Evolutionary conservation across 2,113 vertebrate genomes (phyloP).

Genomic region (Sprattus sprattus): DNA sequence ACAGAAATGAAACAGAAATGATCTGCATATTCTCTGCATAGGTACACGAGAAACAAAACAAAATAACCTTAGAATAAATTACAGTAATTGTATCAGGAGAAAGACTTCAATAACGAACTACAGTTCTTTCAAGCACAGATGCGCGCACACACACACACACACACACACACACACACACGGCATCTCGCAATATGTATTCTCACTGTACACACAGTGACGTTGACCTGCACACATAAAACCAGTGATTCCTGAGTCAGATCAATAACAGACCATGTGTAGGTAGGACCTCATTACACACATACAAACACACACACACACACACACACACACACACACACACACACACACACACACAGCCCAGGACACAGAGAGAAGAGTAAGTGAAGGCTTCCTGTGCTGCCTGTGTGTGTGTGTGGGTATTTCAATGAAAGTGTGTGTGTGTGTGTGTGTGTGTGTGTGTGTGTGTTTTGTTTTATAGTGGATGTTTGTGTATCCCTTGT

Average conservation of each 20-base stretch:
- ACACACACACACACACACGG: not conserved
- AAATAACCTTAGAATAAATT: not conserved
- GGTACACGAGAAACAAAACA: not conserved
- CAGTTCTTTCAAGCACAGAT: not conserved
- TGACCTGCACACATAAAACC: not conserved
- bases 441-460: too few species aligned
- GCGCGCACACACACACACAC: not conserved
- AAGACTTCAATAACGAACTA: not conserved
- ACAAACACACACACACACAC: conserved; percentile 29
- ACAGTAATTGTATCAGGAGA: not conserved
- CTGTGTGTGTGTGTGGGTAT: too few species aligned
- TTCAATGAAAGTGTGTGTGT: too few species aligned
- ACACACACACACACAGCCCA: conserved; percentile 13
- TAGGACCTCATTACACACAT: not conserved
- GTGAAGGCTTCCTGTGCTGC: too few species aligned
- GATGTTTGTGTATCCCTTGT: too few species aligned
- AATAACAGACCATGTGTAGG: too few species aligned
- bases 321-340: conserved; percentile 26
- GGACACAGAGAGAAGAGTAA: too few species aligned
- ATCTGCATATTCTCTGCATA: not conserved
- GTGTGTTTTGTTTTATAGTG: too few species aligned
- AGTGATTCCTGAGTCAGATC: not conserved
- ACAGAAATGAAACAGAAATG: not conserved
- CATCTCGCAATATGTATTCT: not conserved
- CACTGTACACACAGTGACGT: not conserved